Evolutionary conservation across 2,797 vertebrate genomes (phyloP).

Genomic region (Siniperca undulata): DNA sequence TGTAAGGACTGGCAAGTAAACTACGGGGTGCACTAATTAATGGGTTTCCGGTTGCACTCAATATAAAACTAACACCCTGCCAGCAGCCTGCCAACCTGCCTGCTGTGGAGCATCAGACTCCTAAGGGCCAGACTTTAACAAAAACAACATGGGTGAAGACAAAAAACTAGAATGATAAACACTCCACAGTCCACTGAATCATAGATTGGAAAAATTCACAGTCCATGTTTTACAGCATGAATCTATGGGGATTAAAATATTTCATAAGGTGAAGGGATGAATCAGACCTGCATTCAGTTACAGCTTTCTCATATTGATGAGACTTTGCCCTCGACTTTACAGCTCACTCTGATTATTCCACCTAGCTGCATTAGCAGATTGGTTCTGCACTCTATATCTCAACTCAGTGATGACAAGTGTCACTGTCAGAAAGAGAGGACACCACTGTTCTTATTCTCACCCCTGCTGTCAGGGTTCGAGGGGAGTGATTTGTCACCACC

Average conservation of each 20-base stretch:
- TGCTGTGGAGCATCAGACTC: constrained; percentile 38
- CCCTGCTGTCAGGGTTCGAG: constrained; percentile 67
- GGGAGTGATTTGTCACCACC: constrained; percentile 71
- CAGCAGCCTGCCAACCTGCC: constrained; percentile 39
- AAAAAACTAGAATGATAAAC: constrained; percentile 25
- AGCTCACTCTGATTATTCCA: constrained; percentile 59
- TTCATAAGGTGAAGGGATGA: constrained; percentile 41
- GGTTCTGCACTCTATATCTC: constrained; percentile 55
- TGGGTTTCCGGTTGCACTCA: constrained; percentile 51
- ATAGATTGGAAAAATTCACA: constrained; percentile 3
- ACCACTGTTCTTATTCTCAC: constrained; percentile 59
- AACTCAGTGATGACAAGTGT: constrained; percentile 58
- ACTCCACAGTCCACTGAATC: constrained; percentile 13
- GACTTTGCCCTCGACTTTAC: constrained; percentile 51
- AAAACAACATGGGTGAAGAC: constrained; percentile 35
- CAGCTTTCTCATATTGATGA: constrained; percentile 55
- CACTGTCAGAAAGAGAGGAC: constrained; percentile 62
- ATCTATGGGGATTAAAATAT: constrained; percentile 39
- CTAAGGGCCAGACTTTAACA: constrained; percentile 29
- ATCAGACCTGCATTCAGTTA: constrained; percentile 29
- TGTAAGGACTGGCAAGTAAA: constrained; percentile 57
- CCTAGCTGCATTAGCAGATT: constrained; percentile 77
- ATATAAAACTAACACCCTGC: constrained; percentile 52
- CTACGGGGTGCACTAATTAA: constrained; percentile 55
- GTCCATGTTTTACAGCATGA: constrained; percentile 15